These are phyloP conservation scores for Tetragonisca angustula DNA, from an alignment of 2,888 invertebrate species.

Conservation along the genomic window DNA sequence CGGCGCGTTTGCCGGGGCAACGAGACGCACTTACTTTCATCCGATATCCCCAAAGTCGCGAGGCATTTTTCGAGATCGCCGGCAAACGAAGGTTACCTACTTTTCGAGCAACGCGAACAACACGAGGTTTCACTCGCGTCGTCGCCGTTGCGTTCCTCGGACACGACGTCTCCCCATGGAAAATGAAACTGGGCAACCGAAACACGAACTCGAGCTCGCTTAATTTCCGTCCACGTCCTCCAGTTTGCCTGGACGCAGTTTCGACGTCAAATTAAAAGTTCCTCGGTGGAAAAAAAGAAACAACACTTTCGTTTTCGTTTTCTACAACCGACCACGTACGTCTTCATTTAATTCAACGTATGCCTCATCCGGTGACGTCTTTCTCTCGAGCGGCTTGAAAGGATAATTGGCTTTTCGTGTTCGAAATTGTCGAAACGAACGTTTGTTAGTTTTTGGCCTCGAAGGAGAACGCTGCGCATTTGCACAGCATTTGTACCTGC, in stretches of 20 bases:
- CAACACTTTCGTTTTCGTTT: slow-evolving; percentile 61
- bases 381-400: not conserved
- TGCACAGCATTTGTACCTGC: slow-evolving; percentile 19
- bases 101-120: slow-evolving; percentile 48
- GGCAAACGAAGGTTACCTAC: slow-evolving; percentile 68
- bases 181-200: not conserved
- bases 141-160: slow-evolving; percentile 21
- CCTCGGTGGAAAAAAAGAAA: not conserved
- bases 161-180: not conserved
- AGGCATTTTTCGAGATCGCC: slow-evolving; percentile 63
- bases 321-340: slow-evolving; percentile 26
- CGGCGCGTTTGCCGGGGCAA: slow-evolving; percentile 8
- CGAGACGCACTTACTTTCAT: slow-evolving; percentile 45
- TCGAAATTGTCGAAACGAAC: slow-evolving; percentile 32
- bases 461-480: slow-evolving; percentile 13
- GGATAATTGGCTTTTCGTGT: slow-evolving; percentile 60
- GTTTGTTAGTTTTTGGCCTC: not conserved
- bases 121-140: slow-evolving; percentile 57
- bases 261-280: not conserved
- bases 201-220: not conserved
- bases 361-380: not conserved
- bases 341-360: slow-evolving; percentile 34
- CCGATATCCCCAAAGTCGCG: slow-evolving; percentile 41
- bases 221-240: not conserved
- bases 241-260: not conserved